Evolutionary conservation across 2,797 vertebrate genomes (phyloP), one percentile per base, ranked within the genome.

Genomic region (Sciurus carolinensis): DNA sequence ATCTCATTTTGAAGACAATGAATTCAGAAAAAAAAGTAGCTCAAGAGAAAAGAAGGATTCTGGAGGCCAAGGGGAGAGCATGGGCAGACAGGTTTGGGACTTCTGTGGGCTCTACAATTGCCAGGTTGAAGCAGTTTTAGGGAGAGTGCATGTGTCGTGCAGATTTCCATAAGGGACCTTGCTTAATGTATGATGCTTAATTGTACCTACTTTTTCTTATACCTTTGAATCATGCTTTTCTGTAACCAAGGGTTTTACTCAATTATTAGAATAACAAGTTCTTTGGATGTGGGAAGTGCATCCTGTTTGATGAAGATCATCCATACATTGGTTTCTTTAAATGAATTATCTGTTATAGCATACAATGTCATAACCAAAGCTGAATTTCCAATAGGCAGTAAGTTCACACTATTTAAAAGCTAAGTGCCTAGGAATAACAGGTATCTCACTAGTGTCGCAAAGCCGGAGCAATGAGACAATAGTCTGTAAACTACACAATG

Each of bases 291-390:
- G 24, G 18, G 26, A 3, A 22, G 59, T 2, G 33, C 71, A 50
- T 28, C 4, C 47, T 69, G 7, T 36, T 83, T 69, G 73, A 54
- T 85, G 64, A 64, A n/a, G 20, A 83, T 72, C 15, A 42, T 39
- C 1, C 26, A 50, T 36, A 50, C 8, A 5, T 2, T 73, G 52
- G 33, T 62, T 72, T 96, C 36, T 94, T 59, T 91, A 90, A 80
- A 72, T 94, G 54, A 59, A 91, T 72, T 80, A 36, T 24, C 28
- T 84, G 3, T 76, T 57, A 73, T 1, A 80, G 39, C 15, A 72
- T 50, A n/a, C 76, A 83, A 77, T 86, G 52, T 85, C 7, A 82
- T 84, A 94, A 64, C 12, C 24, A 50, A 95, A 94, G 15, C 33
- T 64, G 44, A 62, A 88, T 36, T 83, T 82, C 30, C 50, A 62